phyloP scores from a whole-genome alignment of 2,113 vertebrate species.

The Bufo bufo region DNA sequence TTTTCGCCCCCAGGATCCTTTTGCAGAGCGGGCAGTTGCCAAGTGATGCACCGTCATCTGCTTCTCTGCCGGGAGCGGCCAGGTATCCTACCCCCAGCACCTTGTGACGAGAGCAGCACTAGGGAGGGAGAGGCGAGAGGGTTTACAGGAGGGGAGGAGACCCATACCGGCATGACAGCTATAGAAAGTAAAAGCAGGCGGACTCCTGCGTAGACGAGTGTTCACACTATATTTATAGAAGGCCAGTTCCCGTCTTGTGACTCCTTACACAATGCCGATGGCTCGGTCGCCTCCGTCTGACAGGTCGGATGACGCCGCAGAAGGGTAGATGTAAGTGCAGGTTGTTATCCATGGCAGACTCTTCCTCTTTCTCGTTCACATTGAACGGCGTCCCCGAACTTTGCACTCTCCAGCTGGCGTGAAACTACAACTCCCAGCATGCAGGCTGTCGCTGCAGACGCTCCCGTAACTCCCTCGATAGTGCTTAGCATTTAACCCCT shows the following conservation, averaged over 20 bases:
- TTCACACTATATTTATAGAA: neutral
- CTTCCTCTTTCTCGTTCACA: neutral
- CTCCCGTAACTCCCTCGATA: neutral
- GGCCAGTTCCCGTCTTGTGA: constrained; percentile 20
- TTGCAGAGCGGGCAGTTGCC: neutral
- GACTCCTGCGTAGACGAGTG: neutral
- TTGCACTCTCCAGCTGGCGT: neutral
- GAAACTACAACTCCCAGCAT: neutral
- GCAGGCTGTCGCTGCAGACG: neutral
- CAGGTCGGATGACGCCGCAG: neutral
- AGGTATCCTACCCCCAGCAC: neutral
- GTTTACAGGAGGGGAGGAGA: constrained; percentile 15
- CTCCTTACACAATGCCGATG: neutral
- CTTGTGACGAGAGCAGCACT: neutral
- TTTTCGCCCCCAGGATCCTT: constrained; percentile 8
- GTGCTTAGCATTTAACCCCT: neutral
- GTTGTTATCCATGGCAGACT: neutral
- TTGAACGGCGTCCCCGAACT: neutral
- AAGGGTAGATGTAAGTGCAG: constrained; percentile 12
- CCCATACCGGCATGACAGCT: neutral
- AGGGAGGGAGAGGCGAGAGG: neutral
- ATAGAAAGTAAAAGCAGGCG: constrained; percentile 12
- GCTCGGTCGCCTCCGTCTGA: neutral
- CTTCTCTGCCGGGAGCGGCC: neutral
- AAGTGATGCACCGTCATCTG: neutral